Evolutionary conservation across 2,888 invertebrate genomes (phyloP).

Genomic region (Byasa hedistus): DNA sequence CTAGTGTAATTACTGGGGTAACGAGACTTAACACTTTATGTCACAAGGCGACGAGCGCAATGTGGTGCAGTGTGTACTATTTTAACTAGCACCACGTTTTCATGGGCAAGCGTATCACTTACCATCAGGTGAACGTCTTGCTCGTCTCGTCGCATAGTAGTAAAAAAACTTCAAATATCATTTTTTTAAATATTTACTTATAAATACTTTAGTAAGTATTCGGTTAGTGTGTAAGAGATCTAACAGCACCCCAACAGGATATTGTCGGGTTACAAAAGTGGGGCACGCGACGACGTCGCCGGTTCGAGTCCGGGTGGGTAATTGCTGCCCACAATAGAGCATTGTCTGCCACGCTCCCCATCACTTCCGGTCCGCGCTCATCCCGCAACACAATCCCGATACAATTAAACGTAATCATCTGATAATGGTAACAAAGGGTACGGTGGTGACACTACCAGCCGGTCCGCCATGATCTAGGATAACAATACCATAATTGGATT

Average conservation of each 20-base stretch:
- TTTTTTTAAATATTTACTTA: no score
- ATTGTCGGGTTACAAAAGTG: slow-evolving; percentile 38
- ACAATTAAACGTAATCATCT: slow-evolving; percentile 16
- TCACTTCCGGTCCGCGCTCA: slow-evolving; percentile 57
- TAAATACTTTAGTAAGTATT: not conserved
- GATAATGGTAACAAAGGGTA: slow-evolving; percentile 14
- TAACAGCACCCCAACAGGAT: slow-evolving; percentile 28
- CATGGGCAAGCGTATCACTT: no score
- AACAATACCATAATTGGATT: no score
- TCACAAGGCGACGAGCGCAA: no score
- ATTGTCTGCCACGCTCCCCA: slow-evolving; percentile 61
- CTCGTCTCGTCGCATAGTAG: no score
- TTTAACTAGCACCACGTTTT: no score
- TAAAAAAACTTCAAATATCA: no score
- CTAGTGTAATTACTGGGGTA: no score
- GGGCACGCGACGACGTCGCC: slow-evolving; percentile 50
- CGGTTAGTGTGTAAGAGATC: slow-evolving; percentile 8
- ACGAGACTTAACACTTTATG: no score
- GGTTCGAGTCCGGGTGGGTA: slow-evolving; percentile 53
- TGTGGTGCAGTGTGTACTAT: no score
- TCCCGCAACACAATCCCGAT: slow-evolving; percentile 43
- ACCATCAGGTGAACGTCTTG: no score
- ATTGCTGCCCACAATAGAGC: slow-evolving; percentile 67
- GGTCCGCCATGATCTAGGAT: no score
- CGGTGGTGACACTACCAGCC: slow-evolving; percentile 6